Evolutionary conservation across 2,888 invertebrate genomes (phyloP).

Genomic region (Beris chalybata): DNA sequence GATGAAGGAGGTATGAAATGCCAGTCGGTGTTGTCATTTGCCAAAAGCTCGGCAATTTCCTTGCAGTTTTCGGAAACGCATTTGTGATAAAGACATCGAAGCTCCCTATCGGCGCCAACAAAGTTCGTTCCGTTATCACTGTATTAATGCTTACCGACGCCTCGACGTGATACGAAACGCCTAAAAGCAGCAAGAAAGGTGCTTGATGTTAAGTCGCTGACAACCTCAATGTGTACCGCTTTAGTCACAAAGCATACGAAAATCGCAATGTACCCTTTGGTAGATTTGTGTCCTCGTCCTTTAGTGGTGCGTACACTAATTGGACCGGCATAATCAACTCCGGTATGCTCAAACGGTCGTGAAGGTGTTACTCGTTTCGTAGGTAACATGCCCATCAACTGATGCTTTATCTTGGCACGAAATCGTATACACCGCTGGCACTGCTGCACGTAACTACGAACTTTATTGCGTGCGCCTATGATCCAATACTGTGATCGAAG

Average conservation of each 20-base stretch:
- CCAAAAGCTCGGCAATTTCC: too few relatives aligned
- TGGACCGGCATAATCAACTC: slow-evolving; percentile 41
- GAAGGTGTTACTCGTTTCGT: background rate
- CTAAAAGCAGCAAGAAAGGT: slow-evolving; percentile 43
- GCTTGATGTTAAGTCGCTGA: slow-evolving; percentile 38
- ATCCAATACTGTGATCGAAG: too few relatives aligned
- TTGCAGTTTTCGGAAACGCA: too few relatives aligned
- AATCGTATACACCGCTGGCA: too few relatives aligned
- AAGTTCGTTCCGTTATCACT: slow-evolving; percentile 43
- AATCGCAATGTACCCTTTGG: slow-evolving; percentile 43
- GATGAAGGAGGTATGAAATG: too few relatives aligned
- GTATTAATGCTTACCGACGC: slow-evolving; percentile 41
- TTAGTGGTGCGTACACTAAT: slow-evolving; percentile 33
- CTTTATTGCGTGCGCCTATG: too few relatives aligned
- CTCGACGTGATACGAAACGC: slow-evolving; percentile 44
- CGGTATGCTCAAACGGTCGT: slow-evolving; percentile 38
- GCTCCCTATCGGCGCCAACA: slow-evolving; percentile 28
- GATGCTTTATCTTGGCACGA: slow-evolving; percentile 14
- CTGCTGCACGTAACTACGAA: too few relatives aligned
- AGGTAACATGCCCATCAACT: slow-evolving; percentile 23
- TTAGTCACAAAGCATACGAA: slow-evolving; percentile 43
- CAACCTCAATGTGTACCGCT: slow-evolving; percentile 38
- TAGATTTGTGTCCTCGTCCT: slow-evolving; percentile 37
- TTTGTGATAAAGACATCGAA: too few relatives aligned
- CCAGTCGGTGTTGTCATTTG: too few relatives aligned